Evolutionary conservation across 2,888 invertebrate genomes (phyloP).

Genomic region (Amitus sp.): DNA sequence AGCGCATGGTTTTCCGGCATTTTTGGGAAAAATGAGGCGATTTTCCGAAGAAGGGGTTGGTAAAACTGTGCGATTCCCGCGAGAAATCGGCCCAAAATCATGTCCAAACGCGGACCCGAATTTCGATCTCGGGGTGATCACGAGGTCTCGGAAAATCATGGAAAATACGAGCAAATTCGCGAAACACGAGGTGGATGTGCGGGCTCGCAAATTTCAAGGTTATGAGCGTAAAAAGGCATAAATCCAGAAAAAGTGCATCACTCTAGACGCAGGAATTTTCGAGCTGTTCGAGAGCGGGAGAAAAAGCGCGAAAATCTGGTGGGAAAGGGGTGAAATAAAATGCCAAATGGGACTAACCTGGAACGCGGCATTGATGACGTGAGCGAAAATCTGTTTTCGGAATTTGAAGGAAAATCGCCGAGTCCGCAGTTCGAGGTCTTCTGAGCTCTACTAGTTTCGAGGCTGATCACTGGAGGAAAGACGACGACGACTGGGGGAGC

Average conservation of each 20-base stretch:
- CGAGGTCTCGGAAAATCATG: neutral
- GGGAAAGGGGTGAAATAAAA: slow-evolving; percentile 8
- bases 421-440: neutral
- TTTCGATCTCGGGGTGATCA: no score
- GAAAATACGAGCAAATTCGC: slow-evolving; percentile 5
- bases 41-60: no score
- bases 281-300: neutral
- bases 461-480: slow-evolving; percentile 25
- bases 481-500: no score
- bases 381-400: slow-evolving; percentile 16
- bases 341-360: slow-evolving; percentile 55
- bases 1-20: no score
- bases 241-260: neutral
- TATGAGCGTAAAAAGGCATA: slow-evolving; percentile 15
- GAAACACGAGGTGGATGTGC: neutral
- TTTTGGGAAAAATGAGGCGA: no score
- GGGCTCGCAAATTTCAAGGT: slow-evolving; percentile 17
- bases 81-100: no score
- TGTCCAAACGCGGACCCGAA: no score
- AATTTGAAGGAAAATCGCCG: neutral
- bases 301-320: neutral
- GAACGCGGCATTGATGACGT: slow-evolving; percentile 58
- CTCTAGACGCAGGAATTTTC: neutral
- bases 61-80: no score
- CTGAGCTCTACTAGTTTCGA: neutral